These are phyloP conservation scores for Neotoxoptera formosana DNA, from an alignment of 1,140 invertebrate species.

Conservation along the genomic window DNA sequence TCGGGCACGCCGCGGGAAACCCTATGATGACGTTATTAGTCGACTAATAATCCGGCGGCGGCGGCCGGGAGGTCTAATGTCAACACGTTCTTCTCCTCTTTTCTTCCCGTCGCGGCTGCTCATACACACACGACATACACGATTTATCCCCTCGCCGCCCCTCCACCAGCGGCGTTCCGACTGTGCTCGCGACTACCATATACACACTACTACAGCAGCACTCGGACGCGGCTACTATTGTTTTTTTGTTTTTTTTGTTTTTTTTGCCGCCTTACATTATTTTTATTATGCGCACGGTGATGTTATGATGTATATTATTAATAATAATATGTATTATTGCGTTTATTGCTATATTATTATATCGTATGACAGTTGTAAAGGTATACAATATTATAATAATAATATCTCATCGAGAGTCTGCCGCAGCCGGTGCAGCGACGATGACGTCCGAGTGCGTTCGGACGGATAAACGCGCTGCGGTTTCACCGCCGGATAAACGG, in stretches of 20 bases:
- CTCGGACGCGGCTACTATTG: background rate
- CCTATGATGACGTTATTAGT: constrained; percentile 53
- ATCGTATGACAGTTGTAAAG: background rate
- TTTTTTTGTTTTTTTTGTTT: background rate
- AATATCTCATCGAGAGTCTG: background rate
- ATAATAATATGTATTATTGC: background rate
- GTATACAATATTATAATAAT: too few species aligned
- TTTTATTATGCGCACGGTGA: background rate
- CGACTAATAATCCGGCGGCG: constrained; percentile 54
- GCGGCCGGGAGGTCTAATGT: constrained; percentile 46
- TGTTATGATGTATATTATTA: too few species aligned
- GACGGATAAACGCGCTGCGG: background rate
- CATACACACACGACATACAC: background rate
- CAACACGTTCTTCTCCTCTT: constrained; percentile 34
- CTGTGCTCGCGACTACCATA: too few species aligned
- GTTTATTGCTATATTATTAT: background rate
- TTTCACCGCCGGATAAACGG: background rate
- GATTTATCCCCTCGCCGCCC: background rate
- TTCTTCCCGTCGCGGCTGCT: background rate
- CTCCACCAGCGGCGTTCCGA: background rate
- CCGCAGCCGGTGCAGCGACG: background rate
- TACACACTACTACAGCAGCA: too few species aligned
- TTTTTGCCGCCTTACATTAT: background rate
- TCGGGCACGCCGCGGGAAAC: constrained; percentile 49
- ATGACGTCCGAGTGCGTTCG: background rate